Conservation (phyloP, 1,140 invertebrate species). For the Drosophila bocki region DNA sequence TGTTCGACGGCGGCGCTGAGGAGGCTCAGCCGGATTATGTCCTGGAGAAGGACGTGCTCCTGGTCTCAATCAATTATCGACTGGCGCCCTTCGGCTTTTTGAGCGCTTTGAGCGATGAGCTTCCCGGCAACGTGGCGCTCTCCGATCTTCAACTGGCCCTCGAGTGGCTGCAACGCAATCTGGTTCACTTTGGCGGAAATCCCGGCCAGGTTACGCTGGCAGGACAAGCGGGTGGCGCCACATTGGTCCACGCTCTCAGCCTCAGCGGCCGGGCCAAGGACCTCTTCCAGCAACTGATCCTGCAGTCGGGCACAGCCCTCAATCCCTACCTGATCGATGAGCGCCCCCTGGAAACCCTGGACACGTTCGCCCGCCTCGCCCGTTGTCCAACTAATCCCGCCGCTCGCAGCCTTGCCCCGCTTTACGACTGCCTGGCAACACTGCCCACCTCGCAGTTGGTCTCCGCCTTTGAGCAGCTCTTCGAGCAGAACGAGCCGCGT, state of each 20-base stretch:
- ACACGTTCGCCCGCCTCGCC: conserved; percentile 65
- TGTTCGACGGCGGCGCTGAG: conserved; percentile 85
- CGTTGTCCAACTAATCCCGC: conserved; percentile 41
- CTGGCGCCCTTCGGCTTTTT: conserved; percentile 87
- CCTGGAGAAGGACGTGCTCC: conserved; percentile 90
- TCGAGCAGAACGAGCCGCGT: conserved; percentile 60
- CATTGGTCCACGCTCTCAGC: conserved; percentile 85
- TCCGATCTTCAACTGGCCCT: conserved; percentile 88
- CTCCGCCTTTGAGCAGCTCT: conserved; percentile 54
- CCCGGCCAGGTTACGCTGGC: conserved; percentile 87
- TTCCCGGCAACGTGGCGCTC: conserved; percentile 90
- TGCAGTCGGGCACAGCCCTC: conserved; percentile 81
- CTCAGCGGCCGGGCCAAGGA: conserved; percentile 72
- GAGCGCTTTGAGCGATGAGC: conserved; percentile 85
- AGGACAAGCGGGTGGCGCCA: conserved; percentile 88
- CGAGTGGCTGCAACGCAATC: conserved; percentile 88
- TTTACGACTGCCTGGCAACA: conserved; percentile 59
- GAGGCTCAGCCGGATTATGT: conserved; percentile 90
- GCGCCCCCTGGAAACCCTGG: conserved; percentile 53
- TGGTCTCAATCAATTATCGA: conserved; percentile 93
- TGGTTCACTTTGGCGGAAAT: conserved; percentile 88
- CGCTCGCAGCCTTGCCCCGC: conserved; percentile 20
- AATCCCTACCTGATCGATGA: conserved; percentile 79
- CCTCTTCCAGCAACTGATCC: conserved; percentile 74
- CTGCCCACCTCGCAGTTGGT: conserved; percentile 69